Conservation (phyloP, 2,113 vertebrate species). For the Numenius arquata region DNA sequence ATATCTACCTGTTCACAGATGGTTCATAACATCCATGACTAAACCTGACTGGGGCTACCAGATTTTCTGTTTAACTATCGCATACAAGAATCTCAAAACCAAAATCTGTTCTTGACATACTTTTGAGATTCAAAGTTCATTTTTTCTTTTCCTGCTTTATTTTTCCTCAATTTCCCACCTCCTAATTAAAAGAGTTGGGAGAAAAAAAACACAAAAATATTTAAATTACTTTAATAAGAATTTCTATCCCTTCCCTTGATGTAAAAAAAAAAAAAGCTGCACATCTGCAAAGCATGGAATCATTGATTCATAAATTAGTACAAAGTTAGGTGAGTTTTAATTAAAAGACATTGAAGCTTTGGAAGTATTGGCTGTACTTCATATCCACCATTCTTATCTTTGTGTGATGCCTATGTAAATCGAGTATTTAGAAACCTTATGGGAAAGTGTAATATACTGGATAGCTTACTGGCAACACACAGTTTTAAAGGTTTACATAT, state of each 20-base stretch:
- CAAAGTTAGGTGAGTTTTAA: background rate
- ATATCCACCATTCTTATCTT: background rate
- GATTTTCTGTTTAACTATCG: background rate
- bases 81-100: background rate
- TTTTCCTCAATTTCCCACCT: background rate
- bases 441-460: background rate
- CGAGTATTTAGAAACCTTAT: background rate
- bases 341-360: background rate
- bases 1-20: background rate
- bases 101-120: background rate
- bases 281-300: background rate
- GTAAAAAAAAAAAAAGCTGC: background rate
- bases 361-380: background rate
- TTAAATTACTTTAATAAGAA: background rate
- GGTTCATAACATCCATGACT: background rate
- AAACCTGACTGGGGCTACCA: background rate
- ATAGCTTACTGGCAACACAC: background rate
- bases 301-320: background rate
- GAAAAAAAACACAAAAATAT: background rate
- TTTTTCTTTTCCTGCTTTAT: background rate
- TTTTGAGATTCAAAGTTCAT: background rate
- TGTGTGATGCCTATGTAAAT: background rate
- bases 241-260: background rate
- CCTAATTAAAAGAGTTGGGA: background rate
- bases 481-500: background rate